Conservation (phyloP, 2,888 invertebrate genomes). For the Graphium colonna region DNA sequence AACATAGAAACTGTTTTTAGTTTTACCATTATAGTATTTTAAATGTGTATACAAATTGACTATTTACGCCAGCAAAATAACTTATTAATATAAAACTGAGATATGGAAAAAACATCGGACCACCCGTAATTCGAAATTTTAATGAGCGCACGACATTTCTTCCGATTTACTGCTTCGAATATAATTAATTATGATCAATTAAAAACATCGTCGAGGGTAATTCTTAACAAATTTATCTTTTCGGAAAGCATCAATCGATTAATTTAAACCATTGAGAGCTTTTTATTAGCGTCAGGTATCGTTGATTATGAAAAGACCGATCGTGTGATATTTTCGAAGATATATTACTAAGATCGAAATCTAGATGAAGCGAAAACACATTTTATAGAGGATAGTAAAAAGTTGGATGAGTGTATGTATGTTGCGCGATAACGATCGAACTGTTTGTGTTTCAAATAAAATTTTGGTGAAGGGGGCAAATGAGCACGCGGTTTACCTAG, state of each 20-base stretch:
- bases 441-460: too few relatives aligned
- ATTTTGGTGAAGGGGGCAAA: too few relatives aligned
- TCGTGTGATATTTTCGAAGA: too few relatives aligned
- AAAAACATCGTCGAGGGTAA: not conserved
- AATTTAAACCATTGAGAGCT: not conserved
- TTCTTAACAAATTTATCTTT: not conserved
- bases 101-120: not conserved
- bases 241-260: not conserved
- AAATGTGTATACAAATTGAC: not conserved
- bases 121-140: slow-evolving; percentile 8
- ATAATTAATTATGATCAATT: slow-evolving; percentile 9
- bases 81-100: not conserved
- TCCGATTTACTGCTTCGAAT: not conserved
- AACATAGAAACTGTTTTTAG: too few relatives aligned
- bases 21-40: not conserved
- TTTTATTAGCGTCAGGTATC: not conserved
- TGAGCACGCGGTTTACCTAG: too few relatives aligned
- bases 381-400: too few relatives aligned
- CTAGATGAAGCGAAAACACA: too few relatives aligned
- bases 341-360: too few relatives aligned
- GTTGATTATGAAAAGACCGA: not conserved
- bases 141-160: slow-evolving; percentile 7
- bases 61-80: not conserved
- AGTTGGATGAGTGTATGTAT: too few relatives aligned
- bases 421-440: too few relatives aligned